These are phyloP conservation scores for Benthosema pterotum DNA, from an alignment of 2,797 vertebrate species.

Conservation along the genomic window DNA sequence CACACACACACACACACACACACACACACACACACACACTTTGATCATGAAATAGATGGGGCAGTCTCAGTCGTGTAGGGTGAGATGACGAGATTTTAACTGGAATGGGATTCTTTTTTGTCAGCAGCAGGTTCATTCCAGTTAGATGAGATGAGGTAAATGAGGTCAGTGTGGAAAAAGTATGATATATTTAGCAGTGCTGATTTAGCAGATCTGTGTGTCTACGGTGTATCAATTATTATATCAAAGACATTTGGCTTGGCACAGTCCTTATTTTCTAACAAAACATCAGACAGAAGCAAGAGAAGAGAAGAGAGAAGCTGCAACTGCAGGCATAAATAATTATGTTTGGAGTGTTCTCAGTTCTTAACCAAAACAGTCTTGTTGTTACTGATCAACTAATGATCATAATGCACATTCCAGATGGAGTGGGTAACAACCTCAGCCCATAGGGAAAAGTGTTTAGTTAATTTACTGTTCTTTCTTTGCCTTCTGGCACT, in stretches of 20 bases:
- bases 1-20: too few species aligned
- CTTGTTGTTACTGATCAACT: background rate
- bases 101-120: too few species aligned
- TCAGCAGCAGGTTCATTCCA: too few species aligned
- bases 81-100: too few species aligned
- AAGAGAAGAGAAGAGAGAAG: slow-evolving; percentile 25
- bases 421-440: background rate
- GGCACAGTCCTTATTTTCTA: slow-evolving; percentile 43
- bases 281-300: slow-evolving; percentile 43
- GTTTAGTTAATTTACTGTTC: slow-evolving; percentile 11
- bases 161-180: too few species aligned
- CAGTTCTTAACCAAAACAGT: background rate
- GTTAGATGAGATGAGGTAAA: too few species aligned
- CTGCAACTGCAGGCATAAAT: slow-evolving; percentile 30
- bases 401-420: background rate
- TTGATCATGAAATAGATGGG: too few species aligned
- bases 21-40: too few species aligned
- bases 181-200: too few species aligned
- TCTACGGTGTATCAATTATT: slow-evolving; percentile 34
- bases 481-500: background rate
- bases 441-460: slow-evolving; percentile 1
- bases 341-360: too few species aligned
- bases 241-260: slow-evolving; percentile 45
- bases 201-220: too few species aligned
- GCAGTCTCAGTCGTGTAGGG: too few species aligned